Evolutionary conservation across 2,113 vertebrate species (phyloP).

Genomic region (Mastomys coucha): DNA sequence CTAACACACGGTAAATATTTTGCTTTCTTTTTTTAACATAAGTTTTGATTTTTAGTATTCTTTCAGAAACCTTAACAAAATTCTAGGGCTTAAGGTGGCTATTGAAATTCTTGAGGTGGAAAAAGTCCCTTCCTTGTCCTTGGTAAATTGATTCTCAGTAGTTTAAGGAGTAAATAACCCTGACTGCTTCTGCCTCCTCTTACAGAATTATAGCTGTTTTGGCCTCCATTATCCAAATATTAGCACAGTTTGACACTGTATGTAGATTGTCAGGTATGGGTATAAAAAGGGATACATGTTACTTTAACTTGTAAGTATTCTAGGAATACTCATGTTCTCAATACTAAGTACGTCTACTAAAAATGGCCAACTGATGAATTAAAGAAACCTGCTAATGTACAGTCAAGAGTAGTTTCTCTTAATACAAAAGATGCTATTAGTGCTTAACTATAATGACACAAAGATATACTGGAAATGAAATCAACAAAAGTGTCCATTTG

Average conservation of each 20-base stretch:
- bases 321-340: slow-evolving; percentile 2
- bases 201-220: slow-evolving; percentile 13
- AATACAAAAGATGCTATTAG: slow-evolving; percentile 1
- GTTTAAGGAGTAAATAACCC: slow-evolving; percentile 19
- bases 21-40: slow-evolving; percentile 19
- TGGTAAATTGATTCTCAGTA: slow-evolving; percentile 17
- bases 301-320: slow-evolving; percentile 61
- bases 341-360: slow-evolving; percentile 25
- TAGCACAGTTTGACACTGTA: slow-evolving; percentile 12
- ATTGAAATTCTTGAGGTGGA: slow-evolving; percentile 59
- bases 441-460: slow-evolving; percentile 53
- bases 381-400: slow-evolving; percentile 21
- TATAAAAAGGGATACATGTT: not conserved
- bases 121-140: not conserved
- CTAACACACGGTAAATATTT: slow-evolving; percentile 52
- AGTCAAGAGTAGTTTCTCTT: slow-evolving; percentile 56
- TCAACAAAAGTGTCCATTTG: slow-evolving; percentile 32
- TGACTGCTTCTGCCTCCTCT: slow-evolving; percentile 14
- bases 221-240: slow-evolving; percentile 24
- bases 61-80: slow-evolving; percentile 52
- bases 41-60: slow-evolving; percentile 57
- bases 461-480: slow-evolving; percentile 46
- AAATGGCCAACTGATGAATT: slow-evolving; percentile 51
- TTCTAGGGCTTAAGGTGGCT: slow-evolving; percentile 31
- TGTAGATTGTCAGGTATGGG: slow-evolving; percentile 2